Conservation (phyloP, 2,113 vertebrate species). For the Cariama cristata region DNA sequence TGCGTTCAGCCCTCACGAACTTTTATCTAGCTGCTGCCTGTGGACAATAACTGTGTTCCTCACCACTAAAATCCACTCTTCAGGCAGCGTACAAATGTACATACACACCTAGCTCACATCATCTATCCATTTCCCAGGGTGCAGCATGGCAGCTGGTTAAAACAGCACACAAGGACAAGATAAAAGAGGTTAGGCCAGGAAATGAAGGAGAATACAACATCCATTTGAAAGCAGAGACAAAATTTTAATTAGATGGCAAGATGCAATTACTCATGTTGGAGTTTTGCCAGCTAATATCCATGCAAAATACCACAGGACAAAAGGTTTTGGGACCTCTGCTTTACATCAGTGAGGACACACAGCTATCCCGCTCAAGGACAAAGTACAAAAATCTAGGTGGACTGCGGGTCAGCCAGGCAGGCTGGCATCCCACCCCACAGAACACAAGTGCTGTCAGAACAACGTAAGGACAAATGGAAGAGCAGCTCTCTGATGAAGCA, state of each 20-base stretch:
- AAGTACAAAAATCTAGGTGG: background rate
- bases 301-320: background rate
- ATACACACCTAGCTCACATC: background rate
- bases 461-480: background rate
- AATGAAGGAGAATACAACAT: background rate
- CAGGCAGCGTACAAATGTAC: background rate
- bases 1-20: background rate
- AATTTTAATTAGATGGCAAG: background rate
- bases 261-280: background rate
- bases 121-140: background rate
- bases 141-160: background rate
- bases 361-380: background rate
- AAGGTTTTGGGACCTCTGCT: background rate
- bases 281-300: background rate
- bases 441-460: background rate
- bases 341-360: background rate
- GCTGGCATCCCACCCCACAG: background rate
- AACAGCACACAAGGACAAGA: background rate
- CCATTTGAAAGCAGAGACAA: background rate
- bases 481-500: background rate
- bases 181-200: background rate
- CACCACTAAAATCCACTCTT: background rate
- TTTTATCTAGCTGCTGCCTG: background rate
- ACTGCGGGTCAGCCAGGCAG: background rate
- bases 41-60: accelerated